Evolutionary conservation across 2,797 vertebrate genomes (phyloP).

Genomic region (Chelon labrosus): DNA sequence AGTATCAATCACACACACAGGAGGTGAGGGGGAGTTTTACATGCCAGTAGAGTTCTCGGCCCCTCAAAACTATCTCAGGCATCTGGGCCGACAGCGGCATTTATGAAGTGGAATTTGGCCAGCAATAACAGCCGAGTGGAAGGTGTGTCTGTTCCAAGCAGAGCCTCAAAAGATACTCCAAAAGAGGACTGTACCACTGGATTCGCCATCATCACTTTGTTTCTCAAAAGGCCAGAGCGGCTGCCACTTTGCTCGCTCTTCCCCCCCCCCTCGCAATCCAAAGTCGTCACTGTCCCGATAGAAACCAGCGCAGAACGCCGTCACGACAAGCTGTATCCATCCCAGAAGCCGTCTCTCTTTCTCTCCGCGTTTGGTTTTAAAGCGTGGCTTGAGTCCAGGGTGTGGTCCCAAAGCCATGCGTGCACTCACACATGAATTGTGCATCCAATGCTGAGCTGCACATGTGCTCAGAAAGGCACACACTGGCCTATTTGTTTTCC

Average conservation of each 20-base stretch:
- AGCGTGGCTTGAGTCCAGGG: conserved; percentile 66
- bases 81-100: conserved; percentile 59
- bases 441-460: conserved; percentile 59
- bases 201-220: conserved; percentile 46
- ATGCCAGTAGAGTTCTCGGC: conserved; percentile 50
- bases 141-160: conserved; percentile 54
- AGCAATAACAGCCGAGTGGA: conserved; percentile 55
- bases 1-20: conserved; percentile 44
- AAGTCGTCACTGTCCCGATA: conserved; percentile 19
- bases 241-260: conserved; percentile 43
- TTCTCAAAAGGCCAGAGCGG: conserved; percentile 25
- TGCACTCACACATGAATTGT: conserved; percentile 42
- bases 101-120: conserved; percentile 58
- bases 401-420: conserved; percentile 65
- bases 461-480: conserved; percentile 54
- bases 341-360: conserved; percentile 49
- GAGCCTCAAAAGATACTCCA: conserved; percentile 41
- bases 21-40: conserved; percentile 29
- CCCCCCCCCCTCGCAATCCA: conserved; percentile 4
- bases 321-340: conserved; percentile 65
- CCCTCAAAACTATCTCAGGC: conserved; percentile 66
- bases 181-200: conserved; percentile 27
- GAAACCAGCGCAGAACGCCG: conserved; percentile 39
- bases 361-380: conserved; percentile 53
- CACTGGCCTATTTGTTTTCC: conserved; percentile 62